Evolutionary conservation across 2,113 vertebrate genomes (phyloP), one percentile per base, ranked within the genome.

Genomic region (Chamaetylas fuelleborni): DNA sequence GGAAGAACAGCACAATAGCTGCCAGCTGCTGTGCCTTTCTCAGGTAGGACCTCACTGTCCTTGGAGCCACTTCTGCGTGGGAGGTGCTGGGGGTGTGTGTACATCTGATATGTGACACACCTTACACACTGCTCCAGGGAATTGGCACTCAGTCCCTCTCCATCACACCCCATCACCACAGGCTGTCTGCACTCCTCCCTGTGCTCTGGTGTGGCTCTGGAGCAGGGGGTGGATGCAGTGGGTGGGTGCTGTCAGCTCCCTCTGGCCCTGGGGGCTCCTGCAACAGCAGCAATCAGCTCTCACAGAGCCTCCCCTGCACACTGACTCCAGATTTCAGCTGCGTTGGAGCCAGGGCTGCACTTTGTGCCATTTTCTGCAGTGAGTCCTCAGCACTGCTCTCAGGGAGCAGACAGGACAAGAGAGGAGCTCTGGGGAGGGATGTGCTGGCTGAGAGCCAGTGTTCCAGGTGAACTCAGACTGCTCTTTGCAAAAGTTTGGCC

Each of bases 31-130:
- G 19, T 57, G 38, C 28, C 12, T 78, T 40, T 42, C 56, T 19
- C 45, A 36, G 61, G 3, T 3, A 3, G 1, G 7, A 16, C 48
- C 45, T 12, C 5, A 0, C 25, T 58, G 51, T 47, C 47, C 66
- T 26, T 17, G 29, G 38, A 72, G 48, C 8, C 8, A 6, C 25
- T n/a, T 29, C 3, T 7, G 7, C 6, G 0, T 3, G 33, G 58
- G 58, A 29, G 42, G 24, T 18, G 34, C 5, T 1, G 28, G 31
- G 33, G 66, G 42, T 9, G 26, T 1, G 7, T 9, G 38, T 38
- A 8, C 34, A 17, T 2, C 38, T 24, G 18, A 7, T 8, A 0
- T 6, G 19, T 14, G 45, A 6, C 6, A 2, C 19, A 2, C 22
- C 16, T 34, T 8, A 7, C 0, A 2, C 26, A 0, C 11, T 80